These are phyloP conservation scores for Alectoris magna DNA, from an alignment of 2,797 vertebrate species.

Conservation along the genomic window DNA sequence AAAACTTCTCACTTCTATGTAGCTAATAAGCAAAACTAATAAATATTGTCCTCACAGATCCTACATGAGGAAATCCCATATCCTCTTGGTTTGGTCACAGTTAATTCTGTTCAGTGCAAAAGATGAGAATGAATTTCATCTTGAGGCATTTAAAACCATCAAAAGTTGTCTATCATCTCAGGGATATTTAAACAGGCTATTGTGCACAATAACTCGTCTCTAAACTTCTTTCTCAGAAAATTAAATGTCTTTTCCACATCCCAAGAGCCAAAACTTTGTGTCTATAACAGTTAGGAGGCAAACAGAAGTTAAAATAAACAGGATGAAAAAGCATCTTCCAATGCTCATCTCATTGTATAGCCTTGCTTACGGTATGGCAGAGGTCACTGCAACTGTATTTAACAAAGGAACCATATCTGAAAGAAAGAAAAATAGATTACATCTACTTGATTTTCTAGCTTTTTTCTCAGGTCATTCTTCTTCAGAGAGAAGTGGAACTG, in stretches of 20 bases:
- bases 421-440: background rate
- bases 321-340: background rate
- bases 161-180: background rate
- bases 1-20: conserved; percentile 49
- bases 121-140: background rate
- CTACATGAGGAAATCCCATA: conserved; percentile 38
- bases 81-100: background rate
- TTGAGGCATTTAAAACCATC: background rate
- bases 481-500: background rate
- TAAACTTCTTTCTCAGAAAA: background rate
- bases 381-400: background rate
- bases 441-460: background rate
- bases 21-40: conserved; percentile 3
- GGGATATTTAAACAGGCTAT: background rate
- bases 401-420: background rate
- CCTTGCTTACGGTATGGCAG: background rate
- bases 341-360: background rate
- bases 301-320: background rate
- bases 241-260: background rate
- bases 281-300: background rate
- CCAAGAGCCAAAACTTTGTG: background rate
- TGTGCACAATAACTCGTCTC: background rate
- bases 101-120: background rate
- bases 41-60: conserved; percentile 28
- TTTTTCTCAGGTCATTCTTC: background rate